These are phyloP conservation scores for Lordiphosa fenestrarum DNA, from an alignment of 2,888 invertebrate genomes.

Conservation along the genomic window DNA sequence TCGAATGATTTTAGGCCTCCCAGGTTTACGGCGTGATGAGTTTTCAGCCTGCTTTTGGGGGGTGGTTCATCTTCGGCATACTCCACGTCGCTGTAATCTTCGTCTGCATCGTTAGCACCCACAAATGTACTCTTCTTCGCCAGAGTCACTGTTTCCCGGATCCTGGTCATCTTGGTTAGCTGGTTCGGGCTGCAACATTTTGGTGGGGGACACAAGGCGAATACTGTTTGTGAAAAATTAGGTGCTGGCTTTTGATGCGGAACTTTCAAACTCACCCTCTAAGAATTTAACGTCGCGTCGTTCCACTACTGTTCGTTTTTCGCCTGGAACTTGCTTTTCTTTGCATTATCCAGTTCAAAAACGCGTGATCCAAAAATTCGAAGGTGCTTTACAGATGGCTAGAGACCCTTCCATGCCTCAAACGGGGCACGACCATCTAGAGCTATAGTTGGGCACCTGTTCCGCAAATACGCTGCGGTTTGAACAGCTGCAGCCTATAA, in stretches of 20 bases:
- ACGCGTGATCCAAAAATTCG: too few species aligned
- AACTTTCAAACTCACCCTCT: slow-evolving; percentile 7
- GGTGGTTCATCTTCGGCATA: too few species aligned
- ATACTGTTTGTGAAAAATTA: slow-evolving; percentile 13
- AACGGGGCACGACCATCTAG: slow-evolving; percentile 1
- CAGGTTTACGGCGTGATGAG: slow-evolving; percentile 8
- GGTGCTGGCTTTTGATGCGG: neutral
- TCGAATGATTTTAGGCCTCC: slow-evolving; percentile 19
- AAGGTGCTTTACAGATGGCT: neutral
- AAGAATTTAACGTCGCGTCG: neutral
- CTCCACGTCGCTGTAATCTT: neutral
- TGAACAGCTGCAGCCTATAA: too few species aligned
- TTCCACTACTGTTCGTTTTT: neutral
- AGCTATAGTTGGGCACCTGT: too few species aligned
- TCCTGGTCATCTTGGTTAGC: neutral
- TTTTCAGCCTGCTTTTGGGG: neutral
- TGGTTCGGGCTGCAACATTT: neutral
- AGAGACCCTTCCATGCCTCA: neutral
- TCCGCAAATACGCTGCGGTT: too few species aligned
- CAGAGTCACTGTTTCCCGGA: slow-evolving; percentile 4
- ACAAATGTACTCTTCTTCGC: slow-evolving; percentile 12
- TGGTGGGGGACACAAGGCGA: slow-evolving; percentile 5
- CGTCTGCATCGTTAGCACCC: slow-evolving; percentile 11
- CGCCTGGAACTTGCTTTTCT: neutral
- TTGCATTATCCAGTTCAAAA: slow-evolving; percentile 5